Evolutionary conservation across 2,888 invertebrate species (phyloP).

Genomic region (Diarsia mendica): DNA sequence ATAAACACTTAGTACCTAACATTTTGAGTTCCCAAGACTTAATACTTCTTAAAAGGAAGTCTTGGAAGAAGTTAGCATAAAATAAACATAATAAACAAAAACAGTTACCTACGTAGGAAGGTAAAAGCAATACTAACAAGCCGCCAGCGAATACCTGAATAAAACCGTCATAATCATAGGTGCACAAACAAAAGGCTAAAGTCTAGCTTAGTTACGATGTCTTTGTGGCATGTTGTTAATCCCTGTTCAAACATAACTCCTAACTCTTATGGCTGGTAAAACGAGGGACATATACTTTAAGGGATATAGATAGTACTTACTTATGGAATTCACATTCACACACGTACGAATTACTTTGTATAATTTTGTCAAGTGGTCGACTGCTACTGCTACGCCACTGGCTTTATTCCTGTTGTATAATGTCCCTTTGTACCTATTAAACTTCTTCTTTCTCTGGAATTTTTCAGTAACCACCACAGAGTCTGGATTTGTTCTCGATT

Average conservation of each 20-base stretch:
- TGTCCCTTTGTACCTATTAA: too few species aligned
- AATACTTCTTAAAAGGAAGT: background rate
- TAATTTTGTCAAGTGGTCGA: background rate
- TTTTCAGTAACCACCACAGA: too few species aligned
- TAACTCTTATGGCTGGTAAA: background rate
- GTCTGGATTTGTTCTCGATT: too few species aligned
- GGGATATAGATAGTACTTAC: background rate
- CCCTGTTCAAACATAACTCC: conserved; percentile 38
- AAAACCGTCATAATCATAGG: conserved; percentile 37
- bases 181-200: conserved; percentile 37
- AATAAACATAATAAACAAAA: conserved; percentile 31
- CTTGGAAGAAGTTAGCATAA: background rate
- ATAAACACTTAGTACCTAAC: background rate
- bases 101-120: conserved; percentile 28
- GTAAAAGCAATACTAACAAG: conserved; percentile 24
- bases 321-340: background rate
- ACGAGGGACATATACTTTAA: background rate
- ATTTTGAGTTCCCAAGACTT: background rate
- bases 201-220: conserved; percentile 41
- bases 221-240: conserved; percentile 49
- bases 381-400: too few species aligned
- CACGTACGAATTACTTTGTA: background rate
- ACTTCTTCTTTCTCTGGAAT: too few species aligned
- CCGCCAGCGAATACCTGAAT: conserved; percentile 33
- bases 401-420: too few species aligned